Percentiles rank a stretch among this genome's conserved stretches.
These are phyloP conservation scores for Myodes glareolus DNA, from an alignment of 2,113 vertebrate species.

Conservation along the genomic window DNA sequence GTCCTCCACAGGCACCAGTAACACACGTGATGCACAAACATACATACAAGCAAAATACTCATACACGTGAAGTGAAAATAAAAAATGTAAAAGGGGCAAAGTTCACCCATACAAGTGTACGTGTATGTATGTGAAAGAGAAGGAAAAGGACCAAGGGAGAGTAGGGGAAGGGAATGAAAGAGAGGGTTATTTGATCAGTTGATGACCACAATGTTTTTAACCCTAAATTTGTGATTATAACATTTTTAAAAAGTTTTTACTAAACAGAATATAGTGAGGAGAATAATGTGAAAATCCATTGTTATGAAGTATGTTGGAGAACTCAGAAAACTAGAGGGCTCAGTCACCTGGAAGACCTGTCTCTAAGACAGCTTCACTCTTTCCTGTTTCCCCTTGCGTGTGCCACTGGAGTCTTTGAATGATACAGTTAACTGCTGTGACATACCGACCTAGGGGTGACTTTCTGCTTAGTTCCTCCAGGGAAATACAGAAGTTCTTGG, in stretches of 20 bases:
- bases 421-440: constrained; percentile 82
- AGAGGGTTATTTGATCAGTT: background rate
- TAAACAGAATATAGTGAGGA: constrained; percentile 78
- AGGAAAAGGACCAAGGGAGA: background rate
- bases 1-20: too few relatives aligned
- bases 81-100: background rate
- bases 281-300: constrained; percentile 85
- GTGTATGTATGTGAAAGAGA: background rate
- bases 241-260: background rate
- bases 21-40: background rate
- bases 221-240: constrained; percentile 60
- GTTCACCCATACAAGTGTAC: background rate
- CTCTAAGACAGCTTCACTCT: constrained; percentile 83
- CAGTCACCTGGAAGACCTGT: constrained; percentile 87
- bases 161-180: background rate
- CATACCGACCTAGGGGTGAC: constrained; percentile 79
- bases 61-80: background rate
- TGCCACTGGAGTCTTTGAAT: constrained; percentile 78
- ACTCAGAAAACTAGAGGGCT: constrained; percentile 84
- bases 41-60: background rate
- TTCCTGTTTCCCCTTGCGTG: constrained; percentile 79
- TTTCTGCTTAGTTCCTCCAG: constrained; percentile 79
- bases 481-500: constrained; percentile 56
- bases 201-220: constrained; percentile 51
- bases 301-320: constrained; percentile 85